Conservation (phyloP, 2,797 vertebrate species). For the Simalia tracyae region DNA sequence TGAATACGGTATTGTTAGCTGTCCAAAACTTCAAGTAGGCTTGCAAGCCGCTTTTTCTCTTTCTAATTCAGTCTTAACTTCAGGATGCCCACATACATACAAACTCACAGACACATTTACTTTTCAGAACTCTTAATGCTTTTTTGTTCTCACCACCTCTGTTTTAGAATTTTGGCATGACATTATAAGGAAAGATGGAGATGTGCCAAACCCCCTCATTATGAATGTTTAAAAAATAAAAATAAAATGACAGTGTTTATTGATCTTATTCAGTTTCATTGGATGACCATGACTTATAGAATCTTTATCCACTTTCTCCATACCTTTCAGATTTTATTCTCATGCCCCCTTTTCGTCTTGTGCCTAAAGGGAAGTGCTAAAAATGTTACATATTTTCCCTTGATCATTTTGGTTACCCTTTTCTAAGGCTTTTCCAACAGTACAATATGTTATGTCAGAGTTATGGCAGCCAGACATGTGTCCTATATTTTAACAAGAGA, state of each 20-base stretch:
- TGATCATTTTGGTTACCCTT: not conserved
- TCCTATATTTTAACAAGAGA: not conserved
- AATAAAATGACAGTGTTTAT: not conserved
- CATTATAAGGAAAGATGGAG: slow-evolving; percentile 4
- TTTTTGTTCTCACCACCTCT: slow-evolving; percentile 14
- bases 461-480: too few relatives aligned
- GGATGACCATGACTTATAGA: not conserved
- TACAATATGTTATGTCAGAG: not conserved
- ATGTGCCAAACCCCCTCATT: not conserved
- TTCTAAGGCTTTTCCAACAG: too few relatives aligned
- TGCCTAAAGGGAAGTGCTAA: not conserved
- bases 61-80: slow-evolving; percentile 1
- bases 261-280: not conserved
- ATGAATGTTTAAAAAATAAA: not conserved
- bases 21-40: slow-evolving; percentile 44
- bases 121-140: slow-evolving; percentile 14
- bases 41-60: slow-evolving; percentile 16
- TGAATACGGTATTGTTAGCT: slow-evolving; percentile 57
- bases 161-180: not conserved
- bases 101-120: not conserved
- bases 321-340: not conserved
- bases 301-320: not conserved
- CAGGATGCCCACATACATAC: not conserved
- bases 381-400: not conserved
- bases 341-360: not conserved